phyloP scores from a whole-genome alignment of 1,140 invertebrate species.

The Charaxes varanes region DNA sequence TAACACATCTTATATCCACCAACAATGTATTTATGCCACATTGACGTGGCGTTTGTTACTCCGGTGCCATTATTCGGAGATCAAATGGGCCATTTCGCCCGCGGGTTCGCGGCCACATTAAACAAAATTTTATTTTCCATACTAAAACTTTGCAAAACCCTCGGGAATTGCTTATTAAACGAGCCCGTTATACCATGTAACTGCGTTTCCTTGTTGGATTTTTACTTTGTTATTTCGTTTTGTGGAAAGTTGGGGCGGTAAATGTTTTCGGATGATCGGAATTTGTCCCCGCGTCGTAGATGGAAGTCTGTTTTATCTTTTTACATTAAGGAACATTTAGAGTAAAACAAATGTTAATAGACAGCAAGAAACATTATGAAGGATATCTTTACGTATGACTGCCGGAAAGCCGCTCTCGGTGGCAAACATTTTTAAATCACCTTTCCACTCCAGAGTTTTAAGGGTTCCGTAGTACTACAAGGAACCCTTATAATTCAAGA shows the following conservation, averaged over 20 bases:
- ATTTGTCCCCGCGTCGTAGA: too few species aligned
- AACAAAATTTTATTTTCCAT: constrained; percentile 57
- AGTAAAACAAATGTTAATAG: too few species aligned
- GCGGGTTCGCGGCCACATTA: constrained; percentile 37
- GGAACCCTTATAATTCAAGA: too few species aligned
- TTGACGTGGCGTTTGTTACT: constrained; percentile 37
- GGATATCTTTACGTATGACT: too few species aligned
- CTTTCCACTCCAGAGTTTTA: too few species aligned
- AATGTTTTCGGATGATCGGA: neutral
- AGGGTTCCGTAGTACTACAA: too few species aligned
- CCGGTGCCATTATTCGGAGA: constrained; percentile 40
- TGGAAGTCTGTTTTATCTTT: too few species aligned
- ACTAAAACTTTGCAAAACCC: constrained; percentile 31
- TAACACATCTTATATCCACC: neutral
- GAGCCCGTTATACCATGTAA: constrained; percentile 11
- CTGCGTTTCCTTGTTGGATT: constrained; percentile 14
- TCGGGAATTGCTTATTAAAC: constrained; percentile 21
- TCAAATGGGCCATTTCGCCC: constrained; percentile 48
- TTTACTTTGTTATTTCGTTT: constrained; percentile 4
- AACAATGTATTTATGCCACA: constrained; percentile 30
- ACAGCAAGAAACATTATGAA: too few species aligned
- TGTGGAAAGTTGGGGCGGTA: neutral
- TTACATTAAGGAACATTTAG: too few species aligned
- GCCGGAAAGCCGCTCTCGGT: too few species aligned
- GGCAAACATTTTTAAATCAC: too few species aligned